Base-by-base conservation (phyloP, 2,797 vertebrate genomes). In the Limosa lapponica region DNA sequence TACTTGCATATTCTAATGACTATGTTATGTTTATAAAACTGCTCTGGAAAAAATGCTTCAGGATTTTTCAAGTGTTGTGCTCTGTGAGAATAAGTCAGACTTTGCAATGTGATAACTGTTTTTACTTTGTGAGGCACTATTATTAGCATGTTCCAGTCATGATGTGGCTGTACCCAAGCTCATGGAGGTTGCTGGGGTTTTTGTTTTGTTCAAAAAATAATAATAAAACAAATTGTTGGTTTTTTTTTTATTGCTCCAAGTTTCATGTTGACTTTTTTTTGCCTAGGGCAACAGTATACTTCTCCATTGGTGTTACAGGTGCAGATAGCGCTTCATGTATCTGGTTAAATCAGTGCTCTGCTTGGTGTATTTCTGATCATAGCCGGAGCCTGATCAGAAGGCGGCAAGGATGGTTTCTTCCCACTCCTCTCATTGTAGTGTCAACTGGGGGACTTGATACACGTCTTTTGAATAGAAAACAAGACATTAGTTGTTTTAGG, bases 1-100 rank as follows among this genome's bases (percentile, higher is more conserved):
- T 34, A 30, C 58, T 91, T 54, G 80, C 57, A 36, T 88, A n/a
- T 84, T 85, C 62, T 90, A 82, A 43, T 65, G 46, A 51, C 77
- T 88, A 36, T 30, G 62, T 65, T 92, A 51, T 93, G 79, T 92
- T 96, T 94, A 58, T 85, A 79, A 66, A 93, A 61, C 52, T 46
- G n/a, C 23, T 84, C 55, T 94, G 81, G 84, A 90, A 87, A 87
- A 93, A 94, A 82, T 79, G 52, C 80, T 74, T 70, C 67, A 23
- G 32, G 43, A 51, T 92, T 93, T 89, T 80, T 69, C 49, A 69
- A 90, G 69, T 86, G 62, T 69, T 92, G 58, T 65, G 22, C 87
- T 95, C 87, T 59, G 36, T 92, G 55, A 80, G 86, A 87, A 87
- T 82, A 71, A 71, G 89, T 96, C 81, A 74, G 75, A 11, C 12